A percentile compares a stretch with the other conserved stretches of the same genome.
Evolutionary conservation across 2,888 invertebrate genomes (phyloP).

Genomic region (Athripsodes cinereus): DNA sequence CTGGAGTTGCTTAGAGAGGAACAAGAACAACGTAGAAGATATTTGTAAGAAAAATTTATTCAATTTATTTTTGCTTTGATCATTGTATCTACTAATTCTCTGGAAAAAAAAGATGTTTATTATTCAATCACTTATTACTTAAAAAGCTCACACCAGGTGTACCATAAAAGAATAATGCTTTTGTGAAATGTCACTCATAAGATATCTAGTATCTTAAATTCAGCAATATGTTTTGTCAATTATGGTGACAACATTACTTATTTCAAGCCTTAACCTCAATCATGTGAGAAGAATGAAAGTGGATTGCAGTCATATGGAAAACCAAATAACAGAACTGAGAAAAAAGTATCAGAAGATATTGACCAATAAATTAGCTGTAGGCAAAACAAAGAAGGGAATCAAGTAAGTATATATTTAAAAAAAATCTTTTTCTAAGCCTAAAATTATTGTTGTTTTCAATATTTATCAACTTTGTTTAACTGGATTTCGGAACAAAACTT

Average conservation of each 20-base stretch:
- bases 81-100: too few relatives aligned
- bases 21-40: constrained; percentile 52
- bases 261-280: constrained; percentile 54
- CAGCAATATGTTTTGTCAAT: neutral
- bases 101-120: too few relatives aligned
- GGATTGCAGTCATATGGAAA: constrained; percentile 62
- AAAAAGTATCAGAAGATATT: constrained; percentile 42
- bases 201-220: too few relatives aligned
- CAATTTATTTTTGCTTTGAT: too few relatives aligned
- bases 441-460: too few relatives aligned
- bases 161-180: too few relatives aligned
- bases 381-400: neutral
- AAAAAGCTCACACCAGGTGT: too few relatives aligned
- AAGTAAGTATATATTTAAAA: neutral
- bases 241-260: neutral
- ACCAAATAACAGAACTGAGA: constrained; percentile 51
- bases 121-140: too few relatives aligned
- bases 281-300: constrained; percentile 66
- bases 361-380: constrained; percentile 15
- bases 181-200: too few relatives aligned
- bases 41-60: constrained; percentile 41
- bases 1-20: constrained; percentile 61
- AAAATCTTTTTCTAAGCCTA: too few relatives aligned
- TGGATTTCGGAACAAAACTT: too few relatives aligned
- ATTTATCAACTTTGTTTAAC: too few relatives aligned